A percentile compares a stretch with the other conserved stretches of the same genome.
phyloP scores from a whole-genome alignment of 2,113 vertebrate genomes.

The Oryzias melastigma region DNA sequence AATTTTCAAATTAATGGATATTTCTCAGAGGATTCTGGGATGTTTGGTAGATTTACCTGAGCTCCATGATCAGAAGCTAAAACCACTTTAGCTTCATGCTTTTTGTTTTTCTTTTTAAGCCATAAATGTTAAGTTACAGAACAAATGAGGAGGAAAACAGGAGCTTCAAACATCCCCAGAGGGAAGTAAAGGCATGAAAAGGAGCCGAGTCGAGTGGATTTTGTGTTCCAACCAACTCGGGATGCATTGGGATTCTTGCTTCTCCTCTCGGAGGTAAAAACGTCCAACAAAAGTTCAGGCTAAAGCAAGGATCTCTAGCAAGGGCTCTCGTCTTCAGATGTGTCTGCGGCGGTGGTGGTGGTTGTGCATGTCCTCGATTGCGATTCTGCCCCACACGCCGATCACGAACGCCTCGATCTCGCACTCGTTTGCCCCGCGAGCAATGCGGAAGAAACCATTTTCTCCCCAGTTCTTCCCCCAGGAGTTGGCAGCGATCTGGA shows the following conservation, averaged over 20 bases:
- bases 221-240: slow-evolving; percentile 20
- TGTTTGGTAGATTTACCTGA: slow-evolving; percentile 61
- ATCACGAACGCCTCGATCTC: slow-evolving; percentile 94
- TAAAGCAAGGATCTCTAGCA: slow-evolving; percentile 23
- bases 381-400: slow-evolving; percentile 92
- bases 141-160: slow-evolving; percentile 2
- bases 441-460: slow-evolving; percentile 89
- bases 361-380: slow-evolving; percentile 90
- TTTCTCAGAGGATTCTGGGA: slow-evolving; percentile 41
- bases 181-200: slow-evolving; percentile 17
- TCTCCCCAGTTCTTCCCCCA: slow-evolving; percentile 96
- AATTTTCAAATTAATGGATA: slow-evolving; percentile 14
- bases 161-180: slow-evolving; percentile 17
- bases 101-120: slow-evolving; percentile 43
- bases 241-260: slow-evolving; percentile 27
- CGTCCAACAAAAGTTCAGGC: slow-evolving; percentile 10
- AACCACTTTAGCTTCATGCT: slow-evolving; percentile 29
- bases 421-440: slow-evolving; percentile 90
- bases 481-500: slow-evolving; percentile 91
- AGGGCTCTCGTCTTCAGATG: slow-evolving; percentile 49
- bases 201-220: slow-evolving; percentile 12
- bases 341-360: slow-evolving; percentile 72
- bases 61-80: slow-evolving; percentile 35
- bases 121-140: slow-evolving; percentile 33
- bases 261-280: slow-evolving; percentile 20